Evolutionary conservation across 2,888 invertebrate species (phyloP).

Genomic region (Andrena hattorfiana): DNA sequence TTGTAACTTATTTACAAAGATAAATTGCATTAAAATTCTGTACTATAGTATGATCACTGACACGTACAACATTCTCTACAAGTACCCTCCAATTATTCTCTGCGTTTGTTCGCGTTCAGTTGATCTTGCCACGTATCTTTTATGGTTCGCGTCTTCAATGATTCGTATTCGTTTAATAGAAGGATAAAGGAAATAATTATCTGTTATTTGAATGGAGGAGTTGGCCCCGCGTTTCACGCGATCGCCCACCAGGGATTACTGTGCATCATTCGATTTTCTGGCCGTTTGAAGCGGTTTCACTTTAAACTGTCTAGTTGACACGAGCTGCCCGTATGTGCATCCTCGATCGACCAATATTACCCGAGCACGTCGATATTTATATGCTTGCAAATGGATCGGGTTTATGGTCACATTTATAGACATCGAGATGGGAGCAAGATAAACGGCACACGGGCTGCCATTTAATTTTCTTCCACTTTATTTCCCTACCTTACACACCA

Average conservation of each 20-base stretch:
- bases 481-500: not conserved
- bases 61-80: too few species aligned
- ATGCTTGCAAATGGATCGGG: constrained; percentile 27
- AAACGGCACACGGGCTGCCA: constrained; percentile 10
- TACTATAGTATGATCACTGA: too few species aligned
- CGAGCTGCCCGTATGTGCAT: constrained; percentile 3
- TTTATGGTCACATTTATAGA: constrained; percentile 52
- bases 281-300: constrained; percentile 39
- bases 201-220: constrained; percentile 24
- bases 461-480: constrained; percentile 39
- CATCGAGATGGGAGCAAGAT: constrained; percentile 8
- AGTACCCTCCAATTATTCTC: too few species aligned
- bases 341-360: not conserved
- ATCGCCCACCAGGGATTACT: constrained; percentile 25
- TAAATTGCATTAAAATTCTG: too few species aligned
- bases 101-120: too few species aligned
- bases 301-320: constrained; percentile 45
- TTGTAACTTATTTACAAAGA: too few species aligned
- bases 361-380: constrained; percentile 22
- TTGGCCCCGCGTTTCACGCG: constrained; percentile 21
- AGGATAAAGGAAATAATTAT: not conserved
- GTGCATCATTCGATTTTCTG: constrained; percentile 42
- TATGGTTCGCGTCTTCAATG: not conserved
- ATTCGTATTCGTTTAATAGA: not conserved
- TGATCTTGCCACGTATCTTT: too few species aligned